These are phyloP conservation scores for Megathymus violae DNA, from an alignment of 1,140 invertebrate species.

Conservation along the genomic window DNA sequence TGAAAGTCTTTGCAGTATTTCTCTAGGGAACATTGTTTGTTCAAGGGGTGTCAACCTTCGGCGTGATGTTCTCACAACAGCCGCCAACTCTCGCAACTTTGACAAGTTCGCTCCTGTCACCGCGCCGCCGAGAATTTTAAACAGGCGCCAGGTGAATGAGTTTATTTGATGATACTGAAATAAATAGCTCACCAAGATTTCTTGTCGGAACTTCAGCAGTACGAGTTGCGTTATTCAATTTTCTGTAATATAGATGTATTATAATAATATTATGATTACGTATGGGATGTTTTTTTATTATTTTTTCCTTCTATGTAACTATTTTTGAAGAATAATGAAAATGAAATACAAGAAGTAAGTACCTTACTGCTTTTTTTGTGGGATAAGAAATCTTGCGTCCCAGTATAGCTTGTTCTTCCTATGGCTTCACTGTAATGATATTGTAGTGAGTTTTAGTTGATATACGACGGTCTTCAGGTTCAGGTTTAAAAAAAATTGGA, in stretches of 20 bases:
- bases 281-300: neutral
- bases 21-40: conserved; percentile 52
- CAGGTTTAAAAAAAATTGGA: too few species aligned
- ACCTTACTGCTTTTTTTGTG: too few species aligned
- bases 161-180: conserved; percentile 58
- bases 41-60: conserved; percentile 57
- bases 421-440: too few species aligned
- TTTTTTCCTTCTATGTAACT: neutral
- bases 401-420: too few species aligned
- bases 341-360: too few species aligned
- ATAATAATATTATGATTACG: neutral
- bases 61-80: conserved; percentile 49
- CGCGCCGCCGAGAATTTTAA: conserved; percentile 68
- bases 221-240: conserved; percentile 25
- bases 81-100: conserved; percentile 47
- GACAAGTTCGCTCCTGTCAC: conserved; percentile 52
- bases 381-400: too few species aligned
- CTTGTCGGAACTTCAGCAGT: conserved; percentile 48
- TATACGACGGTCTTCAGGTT: too few species aligned
- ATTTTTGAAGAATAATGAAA: too few species aligned
- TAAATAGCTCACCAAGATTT: conserved; percentile 60
- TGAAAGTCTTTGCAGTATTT: conserved; percentile 51
- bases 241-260: conserved; percentile 22
- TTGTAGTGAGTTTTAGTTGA: too few species aligned
- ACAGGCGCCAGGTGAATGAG: conserved; percentile 62